phyloP scores from a whole-genome alignment of 1,140 invertebrate genomes.

The Chymomyza costata region DNA sequence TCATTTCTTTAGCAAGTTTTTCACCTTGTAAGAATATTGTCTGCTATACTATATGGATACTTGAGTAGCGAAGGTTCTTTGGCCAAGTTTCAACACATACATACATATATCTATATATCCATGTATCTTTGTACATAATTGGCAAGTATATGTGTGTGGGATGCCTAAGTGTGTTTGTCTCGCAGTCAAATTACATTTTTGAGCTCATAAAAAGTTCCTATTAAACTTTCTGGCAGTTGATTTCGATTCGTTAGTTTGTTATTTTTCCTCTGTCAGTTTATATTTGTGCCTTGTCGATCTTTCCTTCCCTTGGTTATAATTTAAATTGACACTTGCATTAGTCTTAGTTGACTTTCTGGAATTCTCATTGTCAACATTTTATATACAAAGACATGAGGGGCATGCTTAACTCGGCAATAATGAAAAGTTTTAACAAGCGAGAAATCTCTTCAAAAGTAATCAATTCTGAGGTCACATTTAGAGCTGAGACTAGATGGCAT shows the following conservation, averaged over 20 bases:
- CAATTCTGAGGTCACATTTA: too few species aligned
- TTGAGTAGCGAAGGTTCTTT: constrained; percentile 21
- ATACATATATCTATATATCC: constrained; percentile 1
- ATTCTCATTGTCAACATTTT: constrained; percentile 12
- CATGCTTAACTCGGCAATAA: too few species aligned
- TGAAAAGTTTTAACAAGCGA: too few species aligned
- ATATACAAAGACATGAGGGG: too few species aligned
- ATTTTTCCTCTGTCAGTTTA: background rate
- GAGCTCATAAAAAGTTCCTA: constrained; percentile 51
- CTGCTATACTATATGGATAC: too few species aligned
- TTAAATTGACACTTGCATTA: constrained; percentile 53
- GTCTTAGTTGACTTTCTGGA: constrained; percentile 20
- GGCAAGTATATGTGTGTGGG: background rate
- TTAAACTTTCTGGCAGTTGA: constrained; percentile 61
- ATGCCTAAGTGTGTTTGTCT: background rate
- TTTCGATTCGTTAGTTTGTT: constrained; percentile 29
- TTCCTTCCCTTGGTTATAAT: constrained; percentile 40
- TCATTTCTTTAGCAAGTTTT: constrained; percentile 56
- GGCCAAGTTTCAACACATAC: constrained; percentile 6
- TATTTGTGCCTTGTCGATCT: background rate
- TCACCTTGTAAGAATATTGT: constrained; percentile 34
- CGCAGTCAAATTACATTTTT: constrained; percentile 58
- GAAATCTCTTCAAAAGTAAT: too few species aligned
- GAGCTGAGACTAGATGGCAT: too few species aligned
- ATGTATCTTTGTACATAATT: too few species aligned